Conservation (phyloP, 2,113 vertebrate species). For the Phylloscopus trochilus region DNA sequence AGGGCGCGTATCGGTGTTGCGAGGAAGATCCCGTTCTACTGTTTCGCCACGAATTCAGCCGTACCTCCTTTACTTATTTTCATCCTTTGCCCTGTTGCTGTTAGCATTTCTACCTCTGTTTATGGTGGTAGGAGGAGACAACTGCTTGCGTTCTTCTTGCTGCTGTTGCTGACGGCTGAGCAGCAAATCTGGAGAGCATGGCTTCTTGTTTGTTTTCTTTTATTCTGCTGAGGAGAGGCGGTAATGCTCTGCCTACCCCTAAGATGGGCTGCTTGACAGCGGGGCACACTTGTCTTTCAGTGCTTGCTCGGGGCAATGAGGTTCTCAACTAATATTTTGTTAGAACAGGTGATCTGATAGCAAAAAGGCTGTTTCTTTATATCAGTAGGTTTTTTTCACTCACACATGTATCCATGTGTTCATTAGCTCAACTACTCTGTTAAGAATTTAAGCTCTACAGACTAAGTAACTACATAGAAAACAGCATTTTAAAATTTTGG, state of each 20-base stretch:
- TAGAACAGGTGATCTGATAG: neutral
- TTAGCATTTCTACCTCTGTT: neutral
- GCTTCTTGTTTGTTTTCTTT: neutral
- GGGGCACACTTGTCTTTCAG: neutral
- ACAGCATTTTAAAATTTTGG: neutral
- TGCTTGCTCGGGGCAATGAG: too few relatives aligned
- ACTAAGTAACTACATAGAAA: neutral
- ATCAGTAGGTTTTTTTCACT: neutral
- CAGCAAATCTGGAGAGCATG: neutral
- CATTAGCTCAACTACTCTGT: accelerated
- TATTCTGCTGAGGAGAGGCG: neutral
- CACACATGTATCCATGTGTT: accelerated
- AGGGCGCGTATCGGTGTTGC: accelerated
- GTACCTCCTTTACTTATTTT: neutral
- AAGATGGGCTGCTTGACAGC: neutral
- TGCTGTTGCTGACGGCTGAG: neutral
- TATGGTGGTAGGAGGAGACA: neutral
- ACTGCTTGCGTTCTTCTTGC: neutral
- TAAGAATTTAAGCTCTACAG: neutral
- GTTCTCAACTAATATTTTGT: neutral
- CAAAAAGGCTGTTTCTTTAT: neutral
- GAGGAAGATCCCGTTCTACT: neutral
- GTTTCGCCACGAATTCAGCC: neutral
- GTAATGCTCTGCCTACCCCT: neutral
- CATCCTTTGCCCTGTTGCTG: neutral